Evolutionary conservation across 64 coral and sea anemone species (phyloP), one percentile per base, ranked within the genome.

Genomic region (Stichodactyla helianthus): DNA sequence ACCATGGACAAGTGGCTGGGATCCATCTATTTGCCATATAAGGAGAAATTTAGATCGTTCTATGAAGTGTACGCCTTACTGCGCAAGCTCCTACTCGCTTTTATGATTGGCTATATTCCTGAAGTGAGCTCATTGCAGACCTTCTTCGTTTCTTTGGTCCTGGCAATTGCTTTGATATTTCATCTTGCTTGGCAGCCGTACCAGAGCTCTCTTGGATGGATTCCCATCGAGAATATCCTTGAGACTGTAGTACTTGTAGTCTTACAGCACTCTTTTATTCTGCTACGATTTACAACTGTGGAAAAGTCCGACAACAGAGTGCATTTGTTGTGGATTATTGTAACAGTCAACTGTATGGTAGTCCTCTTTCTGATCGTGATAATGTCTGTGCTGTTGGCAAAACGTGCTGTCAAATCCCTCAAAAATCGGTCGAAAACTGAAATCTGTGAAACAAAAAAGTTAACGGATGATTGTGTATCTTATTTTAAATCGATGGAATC

Each of bases 21-120:
- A 10, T 87, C 91, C 20, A 88, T 92, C 44, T 92, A 83, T 83
- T 83, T 92, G 13, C 91, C 91, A 61, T 92, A 92, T 77, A 92
- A 92, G 55, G 22, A 71, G 71, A 26, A 70, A 17, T 84, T 82
- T 53, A 52, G 86, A 19, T 92, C 86, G 23, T 92, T 83, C 52
- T 92, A 71, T 77, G 91, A 92, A 59, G 55, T 88, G 7, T 23
- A 88, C 25, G 82, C 82, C 53, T 85, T 92, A 44, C 51, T 88
- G 52, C 78, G 78, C 31, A 85, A 85, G 5, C 86, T 92, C 78
- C 52, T 81, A 8, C 6, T 81, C 44, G 78, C 78, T 19, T 51
- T 51, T 20, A 12, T 81, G 35, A 51, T 81, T 51, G 78, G 50
- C 26, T 51, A 52, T 6, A 52, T 81, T 4, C 51, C 78, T 19